Conservation (phyloP, 2,113 vertebrate species). For the Pterocles burchelli region DNA sequence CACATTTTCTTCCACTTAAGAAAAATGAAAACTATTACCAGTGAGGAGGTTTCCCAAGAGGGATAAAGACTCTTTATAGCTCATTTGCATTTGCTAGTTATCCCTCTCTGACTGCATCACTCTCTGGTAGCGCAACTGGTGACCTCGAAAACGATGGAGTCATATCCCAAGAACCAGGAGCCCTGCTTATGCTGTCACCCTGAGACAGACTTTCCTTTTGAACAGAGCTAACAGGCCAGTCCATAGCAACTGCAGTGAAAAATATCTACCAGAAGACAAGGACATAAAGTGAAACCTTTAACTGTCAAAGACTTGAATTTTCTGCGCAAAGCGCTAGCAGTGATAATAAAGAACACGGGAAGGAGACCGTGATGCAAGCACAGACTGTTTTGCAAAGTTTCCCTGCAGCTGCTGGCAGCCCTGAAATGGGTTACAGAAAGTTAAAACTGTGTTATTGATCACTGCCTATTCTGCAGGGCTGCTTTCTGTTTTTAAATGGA, state of each 20-base stretch:
- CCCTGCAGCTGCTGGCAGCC: background rate
- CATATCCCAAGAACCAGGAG: background rate
- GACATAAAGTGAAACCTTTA: background rate
- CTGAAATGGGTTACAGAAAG: background rate
- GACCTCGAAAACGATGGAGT: background rate
- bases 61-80: background rate
- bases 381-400: constrained; percentile 3
- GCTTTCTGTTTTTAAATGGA: background rate
- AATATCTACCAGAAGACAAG: background rate
- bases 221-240: background rate
- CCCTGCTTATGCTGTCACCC: background rate
- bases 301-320: background rate
- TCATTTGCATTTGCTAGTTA: background rate
- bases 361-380: background rate
- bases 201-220: background rate
- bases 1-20: background rate
- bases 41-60: background rate
- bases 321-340: background rate
- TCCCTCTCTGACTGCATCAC: background rate
- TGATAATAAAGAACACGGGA: background rate
- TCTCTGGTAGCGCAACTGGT: background rate
- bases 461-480: background rate
- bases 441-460: background rate
- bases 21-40: background rate
- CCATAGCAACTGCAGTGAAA: background rate